Evolutionary conservation across 2,888 invertebrate genomes (phyloP).

Genomic region (Cerastis leucographa): DNA sequence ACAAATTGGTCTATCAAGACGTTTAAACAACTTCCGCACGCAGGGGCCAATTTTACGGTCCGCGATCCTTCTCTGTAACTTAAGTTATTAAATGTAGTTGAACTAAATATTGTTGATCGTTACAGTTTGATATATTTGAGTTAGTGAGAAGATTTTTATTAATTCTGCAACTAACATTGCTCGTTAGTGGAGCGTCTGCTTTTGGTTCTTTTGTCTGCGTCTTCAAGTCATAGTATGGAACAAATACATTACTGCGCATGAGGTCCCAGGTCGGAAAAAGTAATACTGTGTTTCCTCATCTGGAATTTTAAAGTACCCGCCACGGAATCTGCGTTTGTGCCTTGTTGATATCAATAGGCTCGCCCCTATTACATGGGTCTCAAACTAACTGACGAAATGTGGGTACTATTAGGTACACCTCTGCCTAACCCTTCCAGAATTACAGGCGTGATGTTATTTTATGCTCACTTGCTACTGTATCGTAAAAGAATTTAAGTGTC

Average conservation of each 20-base stretch:
- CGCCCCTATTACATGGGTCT: not conserved
- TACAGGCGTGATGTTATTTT: not conserved
- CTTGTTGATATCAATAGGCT: not conserved
- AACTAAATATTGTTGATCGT: conserved; percentile 55
- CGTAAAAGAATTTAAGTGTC: not conserved
- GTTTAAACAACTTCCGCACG: conserved; percentile 66
- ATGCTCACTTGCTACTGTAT: not conserved
- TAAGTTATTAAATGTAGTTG: conserved; percentile 40
- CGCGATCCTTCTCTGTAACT: conserved; percentile 48
- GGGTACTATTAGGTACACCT: not conserved
- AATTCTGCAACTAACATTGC: conserved; percentile 20
- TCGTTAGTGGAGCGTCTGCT: not conserved
- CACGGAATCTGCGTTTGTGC: not conserved
- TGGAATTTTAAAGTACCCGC: not conserved
- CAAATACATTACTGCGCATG: not conserved
- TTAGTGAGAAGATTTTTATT: conserved; percentile 35
- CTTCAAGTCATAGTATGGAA: not conserved
- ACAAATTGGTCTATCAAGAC: conserved; percentile 70
- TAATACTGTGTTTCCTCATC: not conserved
- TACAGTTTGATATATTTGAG: conserved; percentile 45
- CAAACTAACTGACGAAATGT: not conserved
- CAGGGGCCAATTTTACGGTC: conserved; percentile 64
- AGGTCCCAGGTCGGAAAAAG: not conserved
- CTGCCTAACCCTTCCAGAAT: not conserved
- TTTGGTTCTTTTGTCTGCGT: not conserved